Percentiles rank a stretch among this genome's conserved stretches.
Evolutionary conservation across 2,797 vertebrate species (phyloP).

Genomic region (Poeciliopsis paucimaculata): DNA sequence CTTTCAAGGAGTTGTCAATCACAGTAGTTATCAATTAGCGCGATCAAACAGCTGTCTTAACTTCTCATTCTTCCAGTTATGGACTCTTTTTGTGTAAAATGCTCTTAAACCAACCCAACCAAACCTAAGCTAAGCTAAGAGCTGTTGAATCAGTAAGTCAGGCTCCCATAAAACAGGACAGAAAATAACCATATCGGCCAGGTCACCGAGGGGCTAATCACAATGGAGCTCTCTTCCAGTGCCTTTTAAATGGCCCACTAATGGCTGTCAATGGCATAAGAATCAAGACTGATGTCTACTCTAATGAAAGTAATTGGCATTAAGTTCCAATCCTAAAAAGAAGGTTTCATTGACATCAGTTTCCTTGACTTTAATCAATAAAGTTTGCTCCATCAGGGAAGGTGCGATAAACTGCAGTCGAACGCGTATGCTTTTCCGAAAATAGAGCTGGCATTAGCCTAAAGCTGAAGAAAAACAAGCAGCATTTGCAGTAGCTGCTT

Average conservation of each 20-base stretch:
- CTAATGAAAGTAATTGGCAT: constrained; percentile 63
- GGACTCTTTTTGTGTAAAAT: constrained; percentile 36
- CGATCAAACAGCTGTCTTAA: constrained; percentile 11
- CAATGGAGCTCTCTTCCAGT: constrained; percentile 64
- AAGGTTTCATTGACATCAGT: constrained; percentile 30
- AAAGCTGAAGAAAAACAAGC: not conserved
- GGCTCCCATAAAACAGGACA: constrained; percentile 55
- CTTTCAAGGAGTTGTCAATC: not conserved
- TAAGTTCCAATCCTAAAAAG: constrained; percentile 15
- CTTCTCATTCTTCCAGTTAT: constrained; percentile 35
- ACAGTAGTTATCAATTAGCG: not conserved
- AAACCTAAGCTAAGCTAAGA: constrained; percentile 49
- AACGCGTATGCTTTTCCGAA: not conserved
- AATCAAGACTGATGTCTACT: constrained; percentile 42
- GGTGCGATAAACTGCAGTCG: constrained; percentile 19
- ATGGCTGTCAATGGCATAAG: constrained; percentile 72
- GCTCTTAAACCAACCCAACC: constrained; percentile 53
- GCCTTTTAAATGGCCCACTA: constrained; percentile 62
- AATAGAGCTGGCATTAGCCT: not conserved
- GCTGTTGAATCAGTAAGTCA: constrained; percentile 69
- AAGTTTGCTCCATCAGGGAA: constrained; percentile 16
- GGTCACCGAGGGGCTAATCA: constrained; percentile 74
- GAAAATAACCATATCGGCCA: constrained; percentile 66
- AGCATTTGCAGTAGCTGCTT: not conserved
- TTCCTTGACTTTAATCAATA: constrained; percentile 49